phyloP scores from a whole-genome alignment of 64 coral and sea anemone species.

The Exaiptasia diaphana region DNA sequence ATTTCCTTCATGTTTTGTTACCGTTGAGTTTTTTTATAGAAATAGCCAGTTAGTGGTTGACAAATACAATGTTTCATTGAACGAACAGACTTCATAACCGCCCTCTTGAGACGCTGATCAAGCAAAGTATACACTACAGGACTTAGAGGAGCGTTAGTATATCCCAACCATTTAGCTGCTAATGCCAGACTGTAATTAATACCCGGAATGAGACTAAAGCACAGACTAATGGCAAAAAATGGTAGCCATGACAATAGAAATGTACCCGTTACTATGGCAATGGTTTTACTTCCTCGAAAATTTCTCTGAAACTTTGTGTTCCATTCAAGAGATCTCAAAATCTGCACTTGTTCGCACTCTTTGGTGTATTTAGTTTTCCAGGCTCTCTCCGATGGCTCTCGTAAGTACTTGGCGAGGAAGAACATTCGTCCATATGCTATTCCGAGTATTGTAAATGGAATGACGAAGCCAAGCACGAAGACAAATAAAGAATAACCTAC shows the following conservation, averaged over 20 bases:
- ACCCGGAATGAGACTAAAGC: background rate
- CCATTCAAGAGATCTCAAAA: background rate
- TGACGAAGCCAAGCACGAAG: background rate
- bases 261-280: background rate
- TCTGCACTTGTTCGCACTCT: background rate
- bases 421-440: background rate
- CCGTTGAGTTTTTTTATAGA: background rate
- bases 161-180: background rate
- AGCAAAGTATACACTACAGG: background rate
- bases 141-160: background rate
- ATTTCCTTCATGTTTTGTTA: too few relatives aligned
- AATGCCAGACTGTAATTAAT: background rate
- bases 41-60: background rate
- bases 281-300: background rate
- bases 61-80: background rate
- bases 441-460: background rate
- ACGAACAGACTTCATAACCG: background rate
- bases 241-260: background rate
- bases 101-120: background rate
- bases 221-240: background rate
- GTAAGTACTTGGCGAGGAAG: background rate
- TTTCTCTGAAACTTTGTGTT: background rate
- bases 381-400: background rate
- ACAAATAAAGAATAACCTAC: background rate
- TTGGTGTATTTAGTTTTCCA: constrained; percentile 1